phyloP scores from a whole-genome alignment of 2,113 vertebrate species.

The Ardeotis arabs region DNA sequence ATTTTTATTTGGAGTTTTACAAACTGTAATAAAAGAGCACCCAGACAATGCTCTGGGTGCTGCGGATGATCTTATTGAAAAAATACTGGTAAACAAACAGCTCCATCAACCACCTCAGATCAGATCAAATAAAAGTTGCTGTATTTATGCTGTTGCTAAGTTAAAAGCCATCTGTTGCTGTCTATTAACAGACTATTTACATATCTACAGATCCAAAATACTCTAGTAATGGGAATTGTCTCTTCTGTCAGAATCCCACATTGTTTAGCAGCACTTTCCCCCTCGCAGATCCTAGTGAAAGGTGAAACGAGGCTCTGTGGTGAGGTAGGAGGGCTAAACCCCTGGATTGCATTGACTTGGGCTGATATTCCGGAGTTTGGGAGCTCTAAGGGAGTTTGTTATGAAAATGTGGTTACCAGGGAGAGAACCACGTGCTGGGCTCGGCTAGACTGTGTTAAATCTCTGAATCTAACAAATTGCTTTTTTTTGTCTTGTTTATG shows the following conservation, averaged over 20 bases:
- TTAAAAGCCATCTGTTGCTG: conserved; percentile 29
- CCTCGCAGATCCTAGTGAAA: not conserved
- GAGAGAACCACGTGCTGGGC: not conserved
- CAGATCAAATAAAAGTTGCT: conserved; percentile 37
- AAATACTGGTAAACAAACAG: conserved; percentile 46
- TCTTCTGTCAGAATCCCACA: not conserved
- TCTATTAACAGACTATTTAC: conserved; percentile 14
- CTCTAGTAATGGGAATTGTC: not conserved
- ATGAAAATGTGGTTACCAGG: not conserved
- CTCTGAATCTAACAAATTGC: not conserved
- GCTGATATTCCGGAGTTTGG: not conserved
- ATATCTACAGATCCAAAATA: not conserved
- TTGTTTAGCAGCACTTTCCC: not conserved
- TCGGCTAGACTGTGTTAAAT: not conserved
- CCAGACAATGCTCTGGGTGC: conserved; percentile 38
- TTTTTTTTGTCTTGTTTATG: not conserved
- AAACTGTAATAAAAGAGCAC: conserved; percentile 36
- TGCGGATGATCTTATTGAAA: not conserved
- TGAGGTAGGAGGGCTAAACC: not conserved
- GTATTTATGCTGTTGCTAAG: conserved; percentile 12
- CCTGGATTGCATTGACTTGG: not conserved
- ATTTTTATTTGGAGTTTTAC: conserved; percentile 32
- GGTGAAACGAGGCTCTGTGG: not conserved
- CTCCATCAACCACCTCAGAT: conserved; percentile 18
- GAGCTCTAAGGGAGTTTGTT: not conserved